phyloP scores from a whole-genome alignment of 2,113 vertebrate genomes.

The Ellobius talpinus region DNA sequence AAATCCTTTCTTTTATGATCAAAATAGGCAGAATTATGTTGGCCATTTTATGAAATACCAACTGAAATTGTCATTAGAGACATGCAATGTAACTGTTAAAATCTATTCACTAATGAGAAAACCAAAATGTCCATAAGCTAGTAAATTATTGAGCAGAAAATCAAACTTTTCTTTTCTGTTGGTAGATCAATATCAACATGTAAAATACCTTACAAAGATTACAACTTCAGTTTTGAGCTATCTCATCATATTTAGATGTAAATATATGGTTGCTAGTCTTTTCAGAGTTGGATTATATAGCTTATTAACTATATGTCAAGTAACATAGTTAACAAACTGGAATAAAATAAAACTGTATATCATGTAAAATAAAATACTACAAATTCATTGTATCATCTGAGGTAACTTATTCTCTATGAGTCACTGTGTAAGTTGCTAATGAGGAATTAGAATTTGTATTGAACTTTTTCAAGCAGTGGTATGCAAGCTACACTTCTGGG shows the following conservation, averaged over 20 bases:
- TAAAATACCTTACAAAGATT: neutral
- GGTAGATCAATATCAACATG: neutral
- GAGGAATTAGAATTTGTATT: neutral
- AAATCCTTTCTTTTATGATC: neutral
- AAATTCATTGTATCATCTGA: neutral
- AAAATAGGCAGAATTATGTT: neutral
- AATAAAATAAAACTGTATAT: neutral
- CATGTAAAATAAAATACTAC: conserved; percentile 4
- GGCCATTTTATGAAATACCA: neutral
- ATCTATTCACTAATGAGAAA: neutral
- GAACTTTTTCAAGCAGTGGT: neutral
- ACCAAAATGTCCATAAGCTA: neutral
- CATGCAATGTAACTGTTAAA: neutral
- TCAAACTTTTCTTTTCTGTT: neutral
- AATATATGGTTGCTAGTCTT: neutral
- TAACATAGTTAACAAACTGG: neutral
- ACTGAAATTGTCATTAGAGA: neutral
- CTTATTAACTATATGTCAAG: neutral
- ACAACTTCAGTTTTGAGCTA: neutral
- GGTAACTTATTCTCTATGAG: neutral
- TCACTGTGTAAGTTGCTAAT: neutral
- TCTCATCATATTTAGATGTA: neutral
- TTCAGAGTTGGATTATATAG: neutral
- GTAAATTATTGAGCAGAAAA: neutral
- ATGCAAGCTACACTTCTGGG: neutral